These are phyloP conservation scores for human DNA, from an alignment of 2,113 vertebrate species.

Conservation along the genomic window DNA sequence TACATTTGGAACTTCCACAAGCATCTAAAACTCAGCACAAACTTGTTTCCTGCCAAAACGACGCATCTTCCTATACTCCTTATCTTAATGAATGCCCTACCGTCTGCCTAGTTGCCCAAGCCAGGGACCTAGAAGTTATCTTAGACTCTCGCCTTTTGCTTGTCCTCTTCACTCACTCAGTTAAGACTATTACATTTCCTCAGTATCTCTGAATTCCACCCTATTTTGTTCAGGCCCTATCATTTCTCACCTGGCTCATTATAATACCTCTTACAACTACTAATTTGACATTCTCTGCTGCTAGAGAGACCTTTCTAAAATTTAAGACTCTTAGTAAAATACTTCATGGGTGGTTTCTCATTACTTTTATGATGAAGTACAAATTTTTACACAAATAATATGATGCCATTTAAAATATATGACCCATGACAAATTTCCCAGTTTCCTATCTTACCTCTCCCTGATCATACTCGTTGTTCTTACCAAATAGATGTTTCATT, in stretches of 20 bases:
- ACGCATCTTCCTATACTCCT: background rate
- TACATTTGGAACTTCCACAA: background rate
- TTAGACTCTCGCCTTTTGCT: background rate
- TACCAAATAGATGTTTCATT: background rate
- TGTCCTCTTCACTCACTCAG: background rate
- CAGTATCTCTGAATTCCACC: background rate
- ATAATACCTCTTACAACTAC: background rate
- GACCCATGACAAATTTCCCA: background rate
- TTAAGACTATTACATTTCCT: background rate
- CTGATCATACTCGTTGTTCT: background rate
- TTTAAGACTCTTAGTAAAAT: background rate
- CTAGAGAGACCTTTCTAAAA: background rate
- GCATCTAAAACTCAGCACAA: background rate
- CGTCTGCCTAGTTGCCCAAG: background rate
- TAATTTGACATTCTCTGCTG: background rate
- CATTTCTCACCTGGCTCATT: background rate
- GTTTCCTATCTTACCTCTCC: background rate
- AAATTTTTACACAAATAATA: background rate
- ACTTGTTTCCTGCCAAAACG: background rate
- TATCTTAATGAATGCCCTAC: background rate
- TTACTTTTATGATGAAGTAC: constrained; percentile 26
- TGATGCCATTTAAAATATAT: constrained; percentile 19
- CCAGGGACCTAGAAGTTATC: background rate
- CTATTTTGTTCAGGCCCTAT: background rate
- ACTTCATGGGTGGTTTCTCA: background rate